These are phyloP conservation scores for Stictocephala bisonia DNA, from an alignment of 2,888 invertebrate species.

Conservation along the genomic window DNA sequence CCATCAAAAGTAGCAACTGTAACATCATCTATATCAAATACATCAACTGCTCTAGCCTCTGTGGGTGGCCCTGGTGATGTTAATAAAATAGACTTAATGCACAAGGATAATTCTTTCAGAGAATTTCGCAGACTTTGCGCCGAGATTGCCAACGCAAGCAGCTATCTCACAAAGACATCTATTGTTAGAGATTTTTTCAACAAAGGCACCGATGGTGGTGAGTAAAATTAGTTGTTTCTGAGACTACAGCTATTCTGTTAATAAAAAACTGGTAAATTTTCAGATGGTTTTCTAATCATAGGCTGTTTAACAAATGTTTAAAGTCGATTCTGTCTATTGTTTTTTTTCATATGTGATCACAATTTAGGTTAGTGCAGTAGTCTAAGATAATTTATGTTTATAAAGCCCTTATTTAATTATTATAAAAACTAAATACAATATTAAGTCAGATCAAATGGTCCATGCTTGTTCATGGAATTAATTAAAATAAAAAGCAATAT, in stretches of 20 bases:
- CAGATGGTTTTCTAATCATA: no score
- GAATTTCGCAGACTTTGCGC: slow-evolving; percentile 83
- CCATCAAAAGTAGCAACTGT: background rate
- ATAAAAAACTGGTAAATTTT: no score
- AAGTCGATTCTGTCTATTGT: no score
- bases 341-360: no score
- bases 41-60: background rate
- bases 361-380: no score
- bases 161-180: slow-evolving; percentile 85
- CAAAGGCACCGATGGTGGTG: slow-evolving; percentile 64
- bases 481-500: no score
- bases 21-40: slow-evolving; percentile 2
- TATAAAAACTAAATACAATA: no score
- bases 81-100: slow-evolving; percentile 43
- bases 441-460: no score
- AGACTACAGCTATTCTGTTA: background rate
- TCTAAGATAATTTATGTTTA: no score
- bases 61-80: background rate
- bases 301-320: no score
- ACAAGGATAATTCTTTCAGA: slow-evolving; percentile 78
- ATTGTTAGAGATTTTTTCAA: slow-evolving; percentile 75
- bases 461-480: no score
- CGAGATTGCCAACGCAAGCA: slow-evolving; percentile 79
- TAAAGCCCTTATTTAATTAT: no score
- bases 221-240: slow-evolving; percentile 21